Evolutionary conservation across 2,113 vertebrate species (phyloP).

Genomic region (Phylloscopus trochiloides): DNA sequence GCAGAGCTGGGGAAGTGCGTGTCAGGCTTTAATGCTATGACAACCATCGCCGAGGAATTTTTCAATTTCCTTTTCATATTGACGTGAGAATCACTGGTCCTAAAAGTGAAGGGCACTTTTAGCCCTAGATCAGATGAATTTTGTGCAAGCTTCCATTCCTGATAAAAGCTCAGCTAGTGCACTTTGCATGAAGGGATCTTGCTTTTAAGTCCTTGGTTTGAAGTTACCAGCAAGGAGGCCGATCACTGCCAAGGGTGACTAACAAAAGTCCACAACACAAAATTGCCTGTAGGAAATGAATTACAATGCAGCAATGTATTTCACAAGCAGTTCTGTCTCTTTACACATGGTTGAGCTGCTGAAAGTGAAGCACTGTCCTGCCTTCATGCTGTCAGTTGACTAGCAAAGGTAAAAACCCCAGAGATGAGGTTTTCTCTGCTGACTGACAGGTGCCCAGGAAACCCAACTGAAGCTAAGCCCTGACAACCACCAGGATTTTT

Average conservation of each 20-base stretch:
- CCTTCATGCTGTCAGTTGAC: not conserved
- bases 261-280: not conserved
- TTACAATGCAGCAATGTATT: not conserved
- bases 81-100: not conserved
- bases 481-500: not conserved
- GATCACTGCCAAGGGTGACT: not conserved
- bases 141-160: not conserved
- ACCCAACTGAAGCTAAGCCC: not conserved
- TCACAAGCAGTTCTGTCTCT: not conserved
- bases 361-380: not conserved
- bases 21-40: not conserved
- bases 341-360: not conserved
- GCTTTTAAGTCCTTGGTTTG: not conserved
- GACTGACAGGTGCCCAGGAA: not conserved
- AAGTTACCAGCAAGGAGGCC: not conserved
- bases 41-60: not conserved
- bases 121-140: not conserved
- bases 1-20: not conserved
- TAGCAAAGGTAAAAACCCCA: not conserved
- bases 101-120: not conserved
- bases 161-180: rapidly evolving
- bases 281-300: not conserved
- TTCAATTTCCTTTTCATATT: not conserved
- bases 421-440: not conserved
- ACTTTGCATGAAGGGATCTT: not conserved